A percentile compares a stretch with the other conserved stretches of the same genome.
Evolutionary conservation across 1,140 invertebrate species (phyloP).

Genomic region (Drosophila guanche): DNA sequence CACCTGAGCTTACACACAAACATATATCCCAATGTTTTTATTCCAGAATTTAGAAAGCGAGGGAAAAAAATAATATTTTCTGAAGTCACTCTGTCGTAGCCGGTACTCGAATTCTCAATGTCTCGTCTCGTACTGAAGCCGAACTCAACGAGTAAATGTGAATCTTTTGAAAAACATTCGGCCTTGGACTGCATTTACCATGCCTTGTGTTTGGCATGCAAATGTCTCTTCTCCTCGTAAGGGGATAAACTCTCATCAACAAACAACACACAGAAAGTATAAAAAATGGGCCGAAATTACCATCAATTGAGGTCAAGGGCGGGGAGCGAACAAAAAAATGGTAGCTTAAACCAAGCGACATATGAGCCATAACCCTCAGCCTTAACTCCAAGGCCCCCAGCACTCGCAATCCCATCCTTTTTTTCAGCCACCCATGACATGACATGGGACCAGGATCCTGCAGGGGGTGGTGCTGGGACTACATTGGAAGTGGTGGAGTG

Average conservation of each 20-base stretch:
- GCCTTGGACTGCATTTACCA: background rate
- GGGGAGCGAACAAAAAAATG: conserved; percentile 27
- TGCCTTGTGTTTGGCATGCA: conserved; percentile 25
- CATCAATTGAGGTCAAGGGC: conserved; percentile 66
- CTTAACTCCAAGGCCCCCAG: no score
- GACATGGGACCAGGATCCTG: conserved; percentile 22
- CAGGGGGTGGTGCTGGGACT: background rate
- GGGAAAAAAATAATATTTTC: no score
- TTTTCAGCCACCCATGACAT: conserved; percentile 46
- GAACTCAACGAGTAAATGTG: no score
- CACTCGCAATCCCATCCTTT: conserved; percentile 14
- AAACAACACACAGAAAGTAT: background rate
- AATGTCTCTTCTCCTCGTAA: conserved; percentile 27
- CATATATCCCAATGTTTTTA: no score
- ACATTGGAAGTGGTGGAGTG: background rate
- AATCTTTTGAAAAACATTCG: no score
- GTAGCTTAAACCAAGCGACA: conserved; percentile 19
- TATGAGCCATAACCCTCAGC: conserved; percentile 26
- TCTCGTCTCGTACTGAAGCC: no score
- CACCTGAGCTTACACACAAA: no score
- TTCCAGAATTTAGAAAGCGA: no score
- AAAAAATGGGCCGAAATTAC: conserved; percentile 39
- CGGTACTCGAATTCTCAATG: no score
- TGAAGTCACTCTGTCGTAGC: no score
- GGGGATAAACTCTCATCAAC: conserved; percentile 15